These are phyloP conservation scores for Lycophotia porphyrea DNA, from an alignment of 2,888 invertebrate species.

Conservation along the genomic window DNA sequence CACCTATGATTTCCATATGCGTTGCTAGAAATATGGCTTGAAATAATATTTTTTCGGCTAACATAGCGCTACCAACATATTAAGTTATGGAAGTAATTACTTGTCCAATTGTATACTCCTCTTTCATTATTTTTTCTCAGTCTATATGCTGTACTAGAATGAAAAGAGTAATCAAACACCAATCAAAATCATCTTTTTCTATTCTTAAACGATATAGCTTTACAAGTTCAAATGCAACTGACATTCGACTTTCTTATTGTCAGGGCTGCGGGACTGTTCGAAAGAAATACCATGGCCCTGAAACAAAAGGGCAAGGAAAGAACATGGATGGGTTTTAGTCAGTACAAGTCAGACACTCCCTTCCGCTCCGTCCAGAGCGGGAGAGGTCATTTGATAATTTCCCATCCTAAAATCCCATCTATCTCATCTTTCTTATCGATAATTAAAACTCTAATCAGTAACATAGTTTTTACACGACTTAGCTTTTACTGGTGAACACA, in stretches of 20 bases:
- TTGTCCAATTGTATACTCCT: too few relatives aligned
- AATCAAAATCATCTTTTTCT: background rate
- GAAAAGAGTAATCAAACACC: background rate
- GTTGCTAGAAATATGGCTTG: constrained; percentile 3
- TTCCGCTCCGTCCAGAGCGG: too few relatives aligned
- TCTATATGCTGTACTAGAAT: background rate
- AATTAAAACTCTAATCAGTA: constrained; percentile 10
- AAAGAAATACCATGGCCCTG: too few relatives aligned
- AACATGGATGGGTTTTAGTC: too few relatives aligned
- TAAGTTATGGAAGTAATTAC: too few relatives aligned
- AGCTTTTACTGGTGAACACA: constrained; percentile 29
- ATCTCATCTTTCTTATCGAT: background rate
- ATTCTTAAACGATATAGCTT: background rate
- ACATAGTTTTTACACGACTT: background rate
- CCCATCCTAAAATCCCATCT: too few relatives aligned
- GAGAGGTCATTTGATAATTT: too few relatives aligned
- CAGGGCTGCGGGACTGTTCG: too few relatives aligned
- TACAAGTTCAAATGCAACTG: background rate
- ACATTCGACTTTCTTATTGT: background rate
- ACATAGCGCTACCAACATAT: background rate
- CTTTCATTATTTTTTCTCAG: background rate
- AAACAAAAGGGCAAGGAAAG: too few relatives aligned
- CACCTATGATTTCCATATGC: constrained; percentile 16
- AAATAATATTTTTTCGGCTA: background rate
- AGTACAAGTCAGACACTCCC: too few relatives aligned